Evolutionary conservation across 2,113 vertebrate genomes (phyloP), one percentile per base, ranked within the genome.

Genomic region (Meriones unguiculatus): DNA sequence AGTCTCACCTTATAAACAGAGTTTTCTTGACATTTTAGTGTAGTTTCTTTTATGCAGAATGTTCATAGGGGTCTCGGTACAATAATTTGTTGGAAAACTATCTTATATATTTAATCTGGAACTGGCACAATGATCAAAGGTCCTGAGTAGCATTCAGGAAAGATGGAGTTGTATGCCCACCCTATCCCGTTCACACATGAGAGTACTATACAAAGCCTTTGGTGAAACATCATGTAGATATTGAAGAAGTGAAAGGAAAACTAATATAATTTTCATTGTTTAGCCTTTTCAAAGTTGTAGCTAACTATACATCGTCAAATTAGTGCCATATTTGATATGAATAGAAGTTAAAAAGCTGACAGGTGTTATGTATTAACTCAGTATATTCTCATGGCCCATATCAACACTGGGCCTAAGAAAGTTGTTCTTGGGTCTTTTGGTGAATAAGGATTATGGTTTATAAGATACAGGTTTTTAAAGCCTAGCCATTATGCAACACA

Each of bases 241-340:
- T 69, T 96, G 67, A 94, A 14, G 35, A 25, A 89, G 20, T 82
- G 82, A 89, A 87, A 90, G 89, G 67, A 87, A 87, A 93, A 46
- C 17, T 90, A 75, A 30, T 84, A 20, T 50, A 75, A 57, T 91
- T 96, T 96, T 96, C 54, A 88, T 95, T 72, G 7, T 96, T 35
- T 2, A 87, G 4, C 89, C 62, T 94, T 5, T 97, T 96, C 46
- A 89, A 80, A 80, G 9, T 75, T 95, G 5, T 77, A 62, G 28
- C 86, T 93, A 75, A 73, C 88, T 87, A 18, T 90, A 93, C 2
- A 85, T 87, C 1, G 88, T 92, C 50, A 62, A 46, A 70, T 89
- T 93, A 78, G 7, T 73, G 9, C 70, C 72, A 62, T 84, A 85
- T 92, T 82, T 80, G 30, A 85, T 92, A 70, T 81, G 75, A 87